Conservation (phyloP, 2,888 invertebrate species). For the Chrysolina oricalcia region DNA sequence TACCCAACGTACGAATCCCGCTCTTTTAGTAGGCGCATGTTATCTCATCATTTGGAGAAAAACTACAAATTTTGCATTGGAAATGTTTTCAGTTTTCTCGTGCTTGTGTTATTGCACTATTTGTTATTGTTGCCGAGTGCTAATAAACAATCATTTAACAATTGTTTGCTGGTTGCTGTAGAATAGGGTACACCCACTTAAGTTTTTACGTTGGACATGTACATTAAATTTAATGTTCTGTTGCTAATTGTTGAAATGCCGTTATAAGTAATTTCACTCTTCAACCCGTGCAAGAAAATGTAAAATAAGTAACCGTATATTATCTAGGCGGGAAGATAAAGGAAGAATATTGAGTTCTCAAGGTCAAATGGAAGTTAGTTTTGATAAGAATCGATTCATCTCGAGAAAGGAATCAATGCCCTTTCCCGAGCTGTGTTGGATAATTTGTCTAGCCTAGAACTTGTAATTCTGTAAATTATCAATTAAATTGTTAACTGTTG, state of each 20-base stretch:
- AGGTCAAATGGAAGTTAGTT: slow-evolving; percentile 67
- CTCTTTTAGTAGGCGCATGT: slow-evolving; percentile 69
- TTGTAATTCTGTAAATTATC: neutral
- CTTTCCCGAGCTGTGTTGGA: slow-evolving; percentile 28
- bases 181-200: slow-evolving; percentile 54
- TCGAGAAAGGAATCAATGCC: slow-evolving; percentile 51
- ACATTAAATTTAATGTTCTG: neutral
- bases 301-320: slow-evolving; percentile 46
- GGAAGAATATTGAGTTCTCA: slow-evolving; percentile 58
- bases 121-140: slow-evolving; percentile 33
- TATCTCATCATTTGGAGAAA: slow-evolving; percentile 51
- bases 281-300: slow-evolving; percentile 3
- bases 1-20: slow-evolving; percentile 69
- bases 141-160: slow-evolving; percentile 40
- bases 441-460: slow-evolving; percentile 28
- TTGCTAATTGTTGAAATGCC: neutral
- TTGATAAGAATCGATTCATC: slow-evolving; percentile 56
- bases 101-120: slow-evolving; percentile 28
- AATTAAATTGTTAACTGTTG: neutral
- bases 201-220: slow-evolving; percentile 5
- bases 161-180: slow-evolving; percentile 39
- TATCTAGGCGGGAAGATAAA: slow-evolving; percentile 66
- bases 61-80: slow-evolving; percentile 13
- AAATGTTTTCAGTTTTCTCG: slow-evolving; percentile 24
- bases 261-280: slow-evolving; percentile 3